Evolutionary conservation across 2,888 invertebrate genomes (phyloP).

Genomic region (Sminthurides aquaticus): DNA sequence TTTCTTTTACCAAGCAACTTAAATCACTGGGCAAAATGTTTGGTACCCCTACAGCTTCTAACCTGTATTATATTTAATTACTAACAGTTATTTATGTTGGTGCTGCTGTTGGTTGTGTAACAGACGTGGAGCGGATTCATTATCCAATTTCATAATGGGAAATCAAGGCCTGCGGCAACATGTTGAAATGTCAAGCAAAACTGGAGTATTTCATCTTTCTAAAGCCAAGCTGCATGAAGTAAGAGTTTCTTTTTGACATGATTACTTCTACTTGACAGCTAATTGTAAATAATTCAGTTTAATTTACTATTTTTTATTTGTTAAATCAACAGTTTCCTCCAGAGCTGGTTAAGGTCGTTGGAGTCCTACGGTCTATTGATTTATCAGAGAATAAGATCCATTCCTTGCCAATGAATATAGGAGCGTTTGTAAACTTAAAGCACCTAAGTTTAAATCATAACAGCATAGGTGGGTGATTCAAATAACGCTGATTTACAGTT

Average conservation of each 20-base stretch:
- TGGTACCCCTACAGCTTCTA: too few relatives aligned
- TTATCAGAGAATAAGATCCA: constrained; percentile 83
- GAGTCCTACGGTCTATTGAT: constrained; percentile 76
- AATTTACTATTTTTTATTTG: constrained; percentile 6
- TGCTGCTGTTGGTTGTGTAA: too few relatives aligned
- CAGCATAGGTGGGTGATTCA: constrained; percentile 46
- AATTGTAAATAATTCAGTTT: constrained; percentile 9
- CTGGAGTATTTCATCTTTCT: constrained; percentile 83
- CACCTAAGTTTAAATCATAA: constrained; percentile 52
- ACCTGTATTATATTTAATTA: too few relatives aligned
- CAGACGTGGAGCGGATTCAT: neutral
- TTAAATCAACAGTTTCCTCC: constrained; percentile 56
- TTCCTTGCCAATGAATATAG: constrained; percentile 51
- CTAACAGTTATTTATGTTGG: too few relatives aligned
- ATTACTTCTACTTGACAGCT: neutral
- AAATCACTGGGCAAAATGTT: too few relatives aligned
- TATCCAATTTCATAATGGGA: constrained; percentile 58
- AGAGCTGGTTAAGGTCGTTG: constrained; percentile 58
- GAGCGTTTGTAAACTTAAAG: constrained; percentile 50
- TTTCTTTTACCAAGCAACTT: too few relatives aligned
- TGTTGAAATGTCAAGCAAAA: constrained; percentile 89
- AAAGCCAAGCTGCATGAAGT: constrained; percentile 69
- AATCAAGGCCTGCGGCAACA: constrained; percentile 85
- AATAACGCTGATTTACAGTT: too few relatives aligned
- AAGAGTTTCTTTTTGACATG: constrained; percentile 5